Base-by-base conservation (phyloP, 2,888 invertebrate species). In the Polia nebulosa region DNA sequence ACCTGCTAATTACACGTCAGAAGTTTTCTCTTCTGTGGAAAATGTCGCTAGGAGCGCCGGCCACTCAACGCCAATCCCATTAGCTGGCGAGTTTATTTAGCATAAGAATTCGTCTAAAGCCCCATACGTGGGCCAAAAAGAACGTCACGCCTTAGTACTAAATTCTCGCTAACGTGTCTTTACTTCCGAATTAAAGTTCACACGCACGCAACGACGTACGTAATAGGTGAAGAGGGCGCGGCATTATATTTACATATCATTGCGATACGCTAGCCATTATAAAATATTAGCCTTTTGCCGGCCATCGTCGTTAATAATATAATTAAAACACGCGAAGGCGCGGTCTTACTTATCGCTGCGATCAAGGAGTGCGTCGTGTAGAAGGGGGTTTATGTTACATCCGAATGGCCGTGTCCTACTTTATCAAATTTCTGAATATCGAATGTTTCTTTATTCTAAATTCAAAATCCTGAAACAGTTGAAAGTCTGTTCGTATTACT, bases 281-380 rank as follows among this genome's bases (percentile, higher is more conserved):
- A 94, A 95, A 95, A 94, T 94, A 95, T 95, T 93, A 95, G 91
- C 93, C 93, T 93, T 94, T 93, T 89, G 92, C 89, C 91, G 90
- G 87, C 88, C 93, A 90, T 90, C 91, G 91, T 91, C 93, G 93
- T 95, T 95, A 95, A 94, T 95, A 94, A 95, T 94, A 94, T 95
- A 95, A 95, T 95, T 95, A 95, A 95, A 95, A 94, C 94, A 94
- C 94, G 95, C 93, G 87, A 92, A 94, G 94, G 94, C 90, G 93
- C 91, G 94, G 93, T 88, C 86, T 83, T 89, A 92, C 92, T 94
- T 94, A 94, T 94, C 93, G 89, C 83, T 61, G 87, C 90, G 92
- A 94, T 95, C 94, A 92, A 94, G 94, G 91, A 89, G 86, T 85
- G 88, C 81, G 81, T 82, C 81, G 85, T 84, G 87, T 85, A 78